These are phyloP conservation scores for Oppia nitens DNA, from an alignment of 1,140 invertebrate species.

Conservation along the genomic window DNA sequence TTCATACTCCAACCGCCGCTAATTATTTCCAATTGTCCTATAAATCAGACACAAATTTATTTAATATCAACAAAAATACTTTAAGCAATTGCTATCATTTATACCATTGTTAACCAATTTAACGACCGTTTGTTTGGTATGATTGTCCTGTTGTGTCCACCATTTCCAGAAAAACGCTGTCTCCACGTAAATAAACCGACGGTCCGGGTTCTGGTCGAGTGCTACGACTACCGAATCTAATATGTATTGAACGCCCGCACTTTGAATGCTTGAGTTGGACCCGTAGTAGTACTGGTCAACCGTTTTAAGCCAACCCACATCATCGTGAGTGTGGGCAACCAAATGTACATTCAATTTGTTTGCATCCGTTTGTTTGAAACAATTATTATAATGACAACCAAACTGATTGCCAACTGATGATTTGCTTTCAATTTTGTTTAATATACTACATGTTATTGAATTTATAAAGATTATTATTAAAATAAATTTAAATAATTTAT, in stretches of 20 bases:
- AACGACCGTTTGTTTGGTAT: slow-evolving; percentile 32
- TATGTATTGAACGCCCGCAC: slow-evolving; percentile 65
- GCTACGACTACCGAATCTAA: slow-evolving; percentile 68
- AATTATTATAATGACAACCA: slow-evolving; percentile 37
- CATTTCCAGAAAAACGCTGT: slow-evolving; percentile 81
- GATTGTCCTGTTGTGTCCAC: slow-evolving; percentile 57
- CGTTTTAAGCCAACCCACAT: slow-evolving; percentile 57
- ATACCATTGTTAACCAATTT: slow-evolving; percentile 36
- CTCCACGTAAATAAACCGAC: slow-evolving; percentile 47
- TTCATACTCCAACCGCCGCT: slow-evolving; percentile 97
- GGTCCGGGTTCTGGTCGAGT: slow-evolving; percentile 47
- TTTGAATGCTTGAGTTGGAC: neutral
- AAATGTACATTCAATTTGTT: slow-evolving; percentile 61
- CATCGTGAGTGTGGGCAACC: slow-evolving; percentile 38
- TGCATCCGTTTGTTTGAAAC: slow-evolving; percentile 33
- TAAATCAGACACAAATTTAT: neutral
- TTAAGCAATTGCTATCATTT: slow-evolving; percentile 28
- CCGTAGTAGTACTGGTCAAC: slow-evolving; percentile 32
- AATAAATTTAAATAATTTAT: no score
- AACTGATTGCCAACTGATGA: no score
- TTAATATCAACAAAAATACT: neutral
- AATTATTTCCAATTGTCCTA: slow-evolving; percentile 76
- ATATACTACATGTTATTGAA: no score
- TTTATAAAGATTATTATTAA: no score
- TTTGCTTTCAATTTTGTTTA: no score